Evolutionary conservation across 2,113 vertebrate species (phyloP), one percentile per base, ranked within the genome.

Genomic region (Alouatta palliata): DNA sequence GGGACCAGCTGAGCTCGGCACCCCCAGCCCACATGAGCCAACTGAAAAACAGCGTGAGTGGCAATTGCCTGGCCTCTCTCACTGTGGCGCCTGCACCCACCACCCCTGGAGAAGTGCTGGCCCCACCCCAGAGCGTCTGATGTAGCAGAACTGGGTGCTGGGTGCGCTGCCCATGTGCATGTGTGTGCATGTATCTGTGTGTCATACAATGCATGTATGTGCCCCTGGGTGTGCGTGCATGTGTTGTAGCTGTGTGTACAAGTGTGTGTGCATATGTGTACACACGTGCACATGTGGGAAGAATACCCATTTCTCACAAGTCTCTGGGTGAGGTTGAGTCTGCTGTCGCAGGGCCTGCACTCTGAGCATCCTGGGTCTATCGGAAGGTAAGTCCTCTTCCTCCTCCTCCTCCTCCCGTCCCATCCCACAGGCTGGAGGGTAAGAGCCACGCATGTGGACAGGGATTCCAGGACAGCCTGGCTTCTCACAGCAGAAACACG

Each of bases 371-470:
- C 3, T 23, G 1, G 37, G 52, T 20, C n/a, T 19, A 2, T 19
- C 77, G 6, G 40, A 35, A 40, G 40, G 1, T 11, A 3, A 9
- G 2, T 9, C 68, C 32, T 11, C 30, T 20, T 64, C 61, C 58
- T 61, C 25, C 61, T 64, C 27, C 27, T 61, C 58, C 27, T 64
- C 61, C 27, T 16, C 20, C 7, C 5, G 54, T 17, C 20, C 40
- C 12, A 0, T 20, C 9, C 37, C 77, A 35, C 45, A 9, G 23
- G 35, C 30, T 40, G 12, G 14, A 27, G 32, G 35, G 11, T 9
- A 3, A 0, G 6, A 54, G 30, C 16, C 8, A 21, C 16, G 1
- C 70, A 3, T 0, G 1, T 0, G 2, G 32, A 14, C 30, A 0
- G 35, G 21, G 21, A 10, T 52, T 30, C 54, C 21, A 37, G 40